These are phyloP conservation scores for Dromiciops gliroides DNA, from an alignment of 2,113 vertebrate genomes.

Conservation along the genomic window DNA sequence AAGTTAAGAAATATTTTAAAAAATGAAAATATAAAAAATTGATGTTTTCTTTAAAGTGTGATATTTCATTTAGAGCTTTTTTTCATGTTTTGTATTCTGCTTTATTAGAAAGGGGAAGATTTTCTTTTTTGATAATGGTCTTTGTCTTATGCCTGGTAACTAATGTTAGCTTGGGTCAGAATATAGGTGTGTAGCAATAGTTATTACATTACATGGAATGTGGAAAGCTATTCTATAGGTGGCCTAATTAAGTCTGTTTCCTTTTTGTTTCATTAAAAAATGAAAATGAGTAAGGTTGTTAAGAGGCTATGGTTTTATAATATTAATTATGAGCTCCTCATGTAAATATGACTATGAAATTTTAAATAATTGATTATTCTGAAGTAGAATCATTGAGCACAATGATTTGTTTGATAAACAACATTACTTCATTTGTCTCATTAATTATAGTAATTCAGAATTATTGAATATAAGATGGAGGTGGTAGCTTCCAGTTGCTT, in stretches of 20 bases:
- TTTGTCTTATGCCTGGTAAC: background rate
- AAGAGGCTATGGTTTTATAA: background rate
- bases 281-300: background rate
- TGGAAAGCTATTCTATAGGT: background rate
- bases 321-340: background rate
- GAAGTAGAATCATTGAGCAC: background rate
- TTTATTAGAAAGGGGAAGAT: background rate
- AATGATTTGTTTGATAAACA: background rate
- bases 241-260: background rate
- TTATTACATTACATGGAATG: background rate
- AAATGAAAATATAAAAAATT: background rate
- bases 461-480: background rate
- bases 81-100: background rate
- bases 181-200: background rate
- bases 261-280: background rate
- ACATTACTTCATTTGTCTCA: background rate
- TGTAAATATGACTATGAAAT: background rate
- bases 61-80: background rate
- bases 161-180: background rate
- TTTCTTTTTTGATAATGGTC: background rate
- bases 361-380: background rate
- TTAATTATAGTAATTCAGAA: conserved; percentile 3
- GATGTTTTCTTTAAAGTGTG: background rate
- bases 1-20: background rate
- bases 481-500: background rate